Conservation (phyloP, 2,113 vertebrate species). For the Empidonax traillii region DNA sequence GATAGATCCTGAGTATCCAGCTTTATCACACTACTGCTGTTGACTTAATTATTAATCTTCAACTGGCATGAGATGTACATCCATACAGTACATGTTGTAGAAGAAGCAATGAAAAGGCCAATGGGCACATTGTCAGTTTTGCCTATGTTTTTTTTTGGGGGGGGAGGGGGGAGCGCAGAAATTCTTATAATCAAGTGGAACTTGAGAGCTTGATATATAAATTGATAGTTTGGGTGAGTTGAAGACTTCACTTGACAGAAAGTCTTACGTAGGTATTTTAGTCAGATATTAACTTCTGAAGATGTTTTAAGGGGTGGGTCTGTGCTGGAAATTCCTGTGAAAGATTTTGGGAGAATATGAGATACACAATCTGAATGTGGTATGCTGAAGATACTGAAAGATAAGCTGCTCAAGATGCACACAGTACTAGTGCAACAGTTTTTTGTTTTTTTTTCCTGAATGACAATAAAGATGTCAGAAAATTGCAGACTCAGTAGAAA, state of each 20-base stretch:
- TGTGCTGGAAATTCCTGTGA: neutral
- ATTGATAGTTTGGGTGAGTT: rapidly evolving
- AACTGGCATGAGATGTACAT: neutral
- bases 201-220: neutral
- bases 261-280: neutral
- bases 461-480: neutral
- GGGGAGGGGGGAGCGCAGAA: neutral
- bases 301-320: neutral
- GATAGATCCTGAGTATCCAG: neutral
- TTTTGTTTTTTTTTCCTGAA: neutral
- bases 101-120: neutral
- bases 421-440: neutral
- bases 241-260: neutral
- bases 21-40: neutral
- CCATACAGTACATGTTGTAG: neutral
- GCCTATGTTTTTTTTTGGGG: neutral
- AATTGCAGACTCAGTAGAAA: neutral
- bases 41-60: neutral
- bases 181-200: neutral
- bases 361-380: neutral
- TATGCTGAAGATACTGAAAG: neutral
- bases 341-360: neutral
- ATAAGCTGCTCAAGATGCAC: neutral
- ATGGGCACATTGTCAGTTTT: neutral
- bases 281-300: neutral